phyloP scores from a whole-genome alignment of 2,113 vertebrate genomes.

The cattle (Bos taurus) region ARS-UCD2.0 NC_037330.1:86034501-86035000 shows the following conservation, averaged over 20 bases:
- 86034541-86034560: not conserved
- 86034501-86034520: not conserved
- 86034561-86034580: not conserved
- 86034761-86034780: too few species aligned
- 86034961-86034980: not conserved
- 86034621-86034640: not conserved
- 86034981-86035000: not conserved
- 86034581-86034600: not conserved
- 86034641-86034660: not conserved
- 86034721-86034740: not conserved
- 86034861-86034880: not conserved
- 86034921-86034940: not conserved
- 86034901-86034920: not conserved
- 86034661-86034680: not conserved
- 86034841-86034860: not conserved
- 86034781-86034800: not conserved
- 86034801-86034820: not conserved
- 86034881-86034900: not conserved
- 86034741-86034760: not conserved
- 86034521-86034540: not conserved
- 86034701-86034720: not conserved
- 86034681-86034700: not conserved
- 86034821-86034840: not conserved
- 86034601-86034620: not conserved
- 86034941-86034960: not conserved